Evolutionary conservation across 2,797 vertebrate species (phyloP).

Genomic region (Xerus rutilus): DNA sequence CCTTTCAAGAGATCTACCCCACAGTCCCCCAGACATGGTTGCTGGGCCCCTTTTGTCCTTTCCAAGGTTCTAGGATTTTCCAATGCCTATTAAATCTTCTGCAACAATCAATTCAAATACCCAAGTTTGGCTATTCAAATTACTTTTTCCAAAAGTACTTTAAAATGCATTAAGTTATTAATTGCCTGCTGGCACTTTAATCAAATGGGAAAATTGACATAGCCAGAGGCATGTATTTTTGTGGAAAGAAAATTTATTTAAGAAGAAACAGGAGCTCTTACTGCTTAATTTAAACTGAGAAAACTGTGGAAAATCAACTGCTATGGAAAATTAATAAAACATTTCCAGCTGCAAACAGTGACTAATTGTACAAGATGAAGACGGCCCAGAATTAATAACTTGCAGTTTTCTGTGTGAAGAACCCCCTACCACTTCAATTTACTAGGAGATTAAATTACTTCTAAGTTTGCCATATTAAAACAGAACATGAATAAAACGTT

Average conservation of each 20-base stretch:
- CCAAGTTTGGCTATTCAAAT: constrained; percentile 93
- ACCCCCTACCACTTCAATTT: constrained; percentile 95
- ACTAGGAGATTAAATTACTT: constrained; percentile 95
- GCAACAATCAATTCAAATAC: constrained; percentile 91
- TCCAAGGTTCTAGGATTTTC: constrained; percentile 88
- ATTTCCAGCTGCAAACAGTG: constrained; percentile 94
- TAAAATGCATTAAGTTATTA: constrained; percentile 95
- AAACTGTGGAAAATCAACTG: constrained; percentile 93
- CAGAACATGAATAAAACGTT: constrained; percentile 93
- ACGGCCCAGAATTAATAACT: constrained; percentile 94
- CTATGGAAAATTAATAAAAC: constrained; percentile 93
- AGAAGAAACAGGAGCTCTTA: constrained; percentile 92
- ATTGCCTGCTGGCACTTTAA: constrained; percentile 93
- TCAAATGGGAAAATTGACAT: constrained; percentile 93
- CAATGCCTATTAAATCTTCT: constrained; percentile 89
- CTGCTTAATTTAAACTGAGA: constrained; percentile 93
- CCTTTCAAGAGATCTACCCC: background rate
- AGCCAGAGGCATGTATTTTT: constrained; percentile 92
- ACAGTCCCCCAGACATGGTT: constrained; percentile 24
- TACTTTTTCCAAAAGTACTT: constrained; percentile 93
- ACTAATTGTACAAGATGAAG: constrained; percentile 95
- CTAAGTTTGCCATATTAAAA: constrained; percentile 96
- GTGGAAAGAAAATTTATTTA: constrained; percentile 93
- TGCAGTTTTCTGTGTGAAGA: constrained; percentile 93
- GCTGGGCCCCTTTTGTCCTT: constrained; percentile 86